Base-by-base conservation (phyloP, 2,888 invertebrate species). In the Clostera curtula region DNA sequence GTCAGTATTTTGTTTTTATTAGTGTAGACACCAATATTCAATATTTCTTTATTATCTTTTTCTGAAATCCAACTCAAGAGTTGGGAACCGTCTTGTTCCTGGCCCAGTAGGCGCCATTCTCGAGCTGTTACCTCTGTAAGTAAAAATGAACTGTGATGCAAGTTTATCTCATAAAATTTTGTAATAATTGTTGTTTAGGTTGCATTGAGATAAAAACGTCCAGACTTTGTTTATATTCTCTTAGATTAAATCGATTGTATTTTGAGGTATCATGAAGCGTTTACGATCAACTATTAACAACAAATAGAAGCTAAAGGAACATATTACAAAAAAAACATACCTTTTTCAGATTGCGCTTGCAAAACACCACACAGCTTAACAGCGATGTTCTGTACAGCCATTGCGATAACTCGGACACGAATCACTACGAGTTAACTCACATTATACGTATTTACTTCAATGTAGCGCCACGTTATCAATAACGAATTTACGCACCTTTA, bases 81-180 rank as follows among this genome's bases (percentile, higher is more conserved):
- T 53, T 93, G 82, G 0, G 88, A 87, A 2, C 91, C 91, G 64
- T 93, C 90, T 64, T 90, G 90, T 59, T 94, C 93, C 67, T 93
- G 93, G 0, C 93, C 93, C 40, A 94, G 70, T 29, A 93, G 79
- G 31, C 92, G 88, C 92, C 93, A 93, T 80, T 93, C 91, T 42
- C 88, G 87, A 1, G 90, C 89, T 58, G 86, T 86, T 38, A 83
- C 66, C 40, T 86, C 89, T 89, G 65, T 17, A 74, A 69, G 29
- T 13, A 14, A 14, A 15, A 27, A 19, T n/a, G 7, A 14, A 24
- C 27, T 6, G 22, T 6, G 27, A 7, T 11, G 22, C 13, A 22
- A 4, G 5, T 20, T 5, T 20, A 20, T 20, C 7, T 20, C 20
- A 20, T n/a, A 20, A n/a, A 12, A 10, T 10, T 19, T 19, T 11